Percentiles rank a stretch among this genome's conserved stretches.
Evolutionary conservation across 2,113 vertebrate species (phyloP).

Genomic region (Connochaetes taurinus): DNA sequence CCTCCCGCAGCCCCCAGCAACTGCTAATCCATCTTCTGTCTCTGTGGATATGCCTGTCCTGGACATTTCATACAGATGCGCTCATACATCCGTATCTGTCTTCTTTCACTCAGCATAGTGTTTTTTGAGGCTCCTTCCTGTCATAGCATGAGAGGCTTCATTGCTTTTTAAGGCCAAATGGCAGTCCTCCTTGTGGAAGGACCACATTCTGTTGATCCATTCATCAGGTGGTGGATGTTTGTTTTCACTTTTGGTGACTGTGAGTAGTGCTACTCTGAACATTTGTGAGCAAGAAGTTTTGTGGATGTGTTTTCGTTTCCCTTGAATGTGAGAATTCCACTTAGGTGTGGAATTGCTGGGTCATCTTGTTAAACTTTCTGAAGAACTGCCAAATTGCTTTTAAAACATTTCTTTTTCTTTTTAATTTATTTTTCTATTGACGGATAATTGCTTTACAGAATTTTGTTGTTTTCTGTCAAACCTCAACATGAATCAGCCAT

Average conservation of each 20-base stretch:
- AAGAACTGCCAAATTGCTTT: background rate
- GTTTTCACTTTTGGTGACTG: background rate
- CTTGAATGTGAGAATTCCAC: background rate
- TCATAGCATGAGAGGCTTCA: background rate
- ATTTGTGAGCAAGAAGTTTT: background rate
- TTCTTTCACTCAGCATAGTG: background rate
- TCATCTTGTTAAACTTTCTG: background rate
- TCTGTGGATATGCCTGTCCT: background rate
- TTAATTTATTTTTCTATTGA: background rate
- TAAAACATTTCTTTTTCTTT: background rate
- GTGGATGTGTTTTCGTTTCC: background rate
- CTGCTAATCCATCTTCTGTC: background rate
- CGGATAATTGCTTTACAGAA: background rate
- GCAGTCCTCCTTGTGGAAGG: background rate
- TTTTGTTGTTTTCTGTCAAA: background rate
- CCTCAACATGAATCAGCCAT: background rate
- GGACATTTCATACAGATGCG: background rate
- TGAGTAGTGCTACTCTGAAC: background rate
- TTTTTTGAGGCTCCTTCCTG: background rate
- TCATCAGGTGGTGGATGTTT: background rate
- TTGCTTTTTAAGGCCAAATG: background rate
- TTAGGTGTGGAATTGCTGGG: background rate
- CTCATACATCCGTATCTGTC: background rate
- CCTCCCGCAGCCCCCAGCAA: accelerated
- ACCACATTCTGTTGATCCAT: background rate